Evolutionary conservation across 2,888 invertebrate genomes (phyloP).

Genomic region (Cybosia mesomella): DNA sequence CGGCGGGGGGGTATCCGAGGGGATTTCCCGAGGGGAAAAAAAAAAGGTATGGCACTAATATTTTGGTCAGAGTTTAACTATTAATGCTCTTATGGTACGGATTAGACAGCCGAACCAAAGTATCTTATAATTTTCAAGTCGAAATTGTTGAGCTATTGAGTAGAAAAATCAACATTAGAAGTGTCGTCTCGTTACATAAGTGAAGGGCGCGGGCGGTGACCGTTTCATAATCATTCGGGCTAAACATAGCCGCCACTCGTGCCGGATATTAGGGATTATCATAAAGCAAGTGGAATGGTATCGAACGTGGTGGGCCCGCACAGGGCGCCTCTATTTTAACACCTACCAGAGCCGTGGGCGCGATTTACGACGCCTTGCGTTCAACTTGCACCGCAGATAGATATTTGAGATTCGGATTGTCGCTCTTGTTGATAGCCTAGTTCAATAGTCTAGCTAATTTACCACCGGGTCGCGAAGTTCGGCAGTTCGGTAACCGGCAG

Average conservation of each 20-base stretch:
- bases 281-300: conserved; percentile 82
- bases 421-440: conserved; percentile 40
- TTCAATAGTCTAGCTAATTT: neutral
- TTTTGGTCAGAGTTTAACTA: neutral
- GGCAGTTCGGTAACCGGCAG: neutral
- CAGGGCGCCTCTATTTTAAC: conserved; percentile 85
- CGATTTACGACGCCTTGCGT: conserved; percentile 76
- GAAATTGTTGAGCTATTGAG: neutral
- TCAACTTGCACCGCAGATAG: conserved; percentile 56
- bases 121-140: conserved; percentile 2
- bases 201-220: conserved; percentile 57
- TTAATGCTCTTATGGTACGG: neutral
- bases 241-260: conserved; percentile 76
- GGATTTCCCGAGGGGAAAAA: too few species aligned
- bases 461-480: neutral
- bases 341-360: conserved; percentile 81
- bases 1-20: too few species aligned
- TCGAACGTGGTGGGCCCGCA: conserved; percentile 74
- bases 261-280: conserved; percentile 86
- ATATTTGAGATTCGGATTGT: conserved; percentile 61
- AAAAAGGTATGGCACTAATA: neutral
- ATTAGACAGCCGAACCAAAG: neutral
- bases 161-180: conserved; percentile 49
- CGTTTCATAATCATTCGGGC: conserved; percentile 64
- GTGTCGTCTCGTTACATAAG: conserved; percentile 38